A percentile compares a stretch with the other conserved stretches of the same genome.
These are phyloP conservation scores for Gymnocephalus cernua DNA, from an alignment of 2,113 vertebrate genomes.

Conservation along the genomic window DNA sequence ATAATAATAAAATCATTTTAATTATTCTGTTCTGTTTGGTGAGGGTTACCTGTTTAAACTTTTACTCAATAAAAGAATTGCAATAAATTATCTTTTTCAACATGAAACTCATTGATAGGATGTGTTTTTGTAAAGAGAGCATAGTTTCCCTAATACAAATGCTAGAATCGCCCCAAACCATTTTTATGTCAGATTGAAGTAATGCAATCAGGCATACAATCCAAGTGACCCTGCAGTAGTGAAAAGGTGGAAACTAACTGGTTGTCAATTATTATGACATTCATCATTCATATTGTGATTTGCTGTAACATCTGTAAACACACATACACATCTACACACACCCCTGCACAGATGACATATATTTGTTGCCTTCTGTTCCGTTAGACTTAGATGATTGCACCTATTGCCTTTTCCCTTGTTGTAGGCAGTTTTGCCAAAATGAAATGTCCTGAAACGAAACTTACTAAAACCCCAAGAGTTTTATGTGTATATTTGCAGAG, in stretches of 20 bases:
- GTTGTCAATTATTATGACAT: neutral
- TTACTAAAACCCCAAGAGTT: neutral
- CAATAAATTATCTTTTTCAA: neutral
- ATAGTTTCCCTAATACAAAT: neutral
- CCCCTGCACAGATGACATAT: neutral
- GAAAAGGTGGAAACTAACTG: neutral
- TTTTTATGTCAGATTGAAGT: neutral
- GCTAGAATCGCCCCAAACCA: no score
- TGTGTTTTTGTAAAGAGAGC: neutral
- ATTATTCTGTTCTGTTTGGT: neutral
- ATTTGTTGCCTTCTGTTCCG: neutral
- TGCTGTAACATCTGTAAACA: neutral
- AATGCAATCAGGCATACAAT: neutral
- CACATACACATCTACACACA: neutral
- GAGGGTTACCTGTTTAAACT: neutral
- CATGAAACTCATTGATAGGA: neutral
- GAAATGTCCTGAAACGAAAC: neutral
- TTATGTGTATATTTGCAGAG: neutral
- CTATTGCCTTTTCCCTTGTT: neutral
- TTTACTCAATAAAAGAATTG: neutral
- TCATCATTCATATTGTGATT: slow-evolving; percentile 1
- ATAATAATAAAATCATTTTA: neutral
- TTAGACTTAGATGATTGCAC: neutral
- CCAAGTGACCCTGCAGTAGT: neutral
- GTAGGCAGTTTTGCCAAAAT: neutral